Conservation (phyloP, 2,888 invertebrate species). For the Apamea monoglypha region DNA sequence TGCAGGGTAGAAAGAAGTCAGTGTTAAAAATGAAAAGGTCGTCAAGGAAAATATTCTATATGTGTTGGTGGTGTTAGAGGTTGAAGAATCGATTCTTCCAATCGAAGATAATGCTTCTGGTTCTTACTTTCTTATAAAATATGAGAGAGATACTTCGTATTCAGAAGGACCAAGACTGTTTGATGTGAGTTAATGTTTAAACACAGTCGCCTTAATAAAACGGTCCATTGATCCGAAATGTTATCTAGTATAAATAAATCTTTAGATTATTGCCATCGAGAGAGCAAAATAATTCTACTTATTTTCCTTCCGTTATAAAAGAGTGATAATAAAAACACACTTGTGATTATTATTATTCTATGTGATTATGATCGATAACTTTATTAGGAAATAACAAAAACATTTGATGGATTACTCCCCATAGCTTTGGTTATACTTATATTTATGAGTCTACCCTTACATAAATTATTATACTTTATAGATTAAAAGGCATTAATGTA, state of each 20-base stretch:
- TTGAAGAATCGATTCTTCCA: not conserved
- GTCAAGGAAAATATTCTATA: not conserved
- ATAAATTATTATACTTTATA: constrained; percentile 28
- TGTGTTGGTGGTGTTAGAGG: not conserved
- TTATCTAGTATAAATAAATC: not conserved
- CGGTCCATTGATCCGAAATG: not conserved
- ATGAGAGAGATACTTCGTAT: not conserved
- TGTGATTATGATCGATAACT: not conserved
- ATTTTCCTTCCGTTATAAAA: too few relatives aligned
- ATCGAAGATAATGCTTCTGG: not conserved
- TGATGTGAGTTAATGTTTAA: not conserved
- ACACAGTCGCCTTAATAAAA: not conserved
- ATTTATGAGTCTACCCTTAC: not conserved
- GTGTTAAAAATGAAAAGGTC: not conserved
- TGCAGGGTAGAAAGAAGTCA: not conserved
- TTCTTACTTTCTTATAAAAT: not conserved
- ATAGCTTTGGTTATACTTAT: not conserved
- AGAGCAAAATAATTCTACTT: not conserved
- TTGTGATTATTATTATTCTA: not conserved
- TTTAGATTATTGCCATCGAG: not conserved
- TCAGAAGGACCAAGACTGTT: not conserved
- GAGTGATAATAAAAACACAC: not conserved
- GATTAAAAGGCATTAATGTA: constrained; percentile 30
- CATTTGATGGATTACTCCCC: constrained; percentile 21
- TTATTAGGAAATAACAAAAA: constrained; percentile 12